Base-by-base conservation (phyloP, 2,797 vertebrate species). In the Microctenopoma lineatum region DNA sequence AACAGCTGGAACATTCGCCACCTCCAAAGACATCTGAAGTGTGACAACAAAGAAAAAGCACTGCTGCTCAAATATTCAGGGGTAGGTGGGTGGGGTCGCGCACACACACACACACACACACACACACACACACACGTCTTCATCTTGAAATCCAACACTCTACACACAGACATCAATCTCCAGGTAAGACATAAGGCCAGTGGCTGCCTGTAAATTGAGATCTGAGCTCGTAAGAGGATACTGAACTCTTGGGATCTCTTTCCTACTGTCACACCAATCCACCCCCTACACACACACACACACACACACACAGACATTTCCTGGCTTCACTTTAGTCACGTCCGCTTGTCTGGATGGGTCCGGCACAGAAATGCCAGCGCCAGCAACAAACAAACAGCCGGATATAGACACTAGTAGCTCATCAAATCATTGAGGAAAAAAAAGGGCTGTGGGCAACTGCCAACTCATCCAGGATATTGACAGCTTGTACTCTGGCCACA, bases 271-370 rank as follows among this genome's bases (percentile, higher is more conserved):
- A 65, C 51, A 42, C 27, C 27, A 29, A 29, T 6, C 27, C 68
- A 42, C 2, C 27, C 27, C 27, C 4, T 27, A 53, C 60, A 56
- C 41, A 32, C 58, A 54, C 18, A 2, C 64, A 72, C 50, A 54
- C 65, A n/a, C 71, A 69, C 66, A 84, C 88, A 56, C 64, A 85
- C 89, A 90, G 87, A 73, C 84, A 87, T 88, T 92, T 93, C 91
- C 92, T 92, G 81, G 84, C 78, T 73, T 66, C 67, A 32, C 14
- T 73, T 75, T 52, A 62, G 83, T 84, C 84, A 89, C 84, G 77
- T 90, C 90, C 83, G 54, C 85, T 81, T 55, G 67, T 60, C 3
- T 39, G 60, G 51, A 66, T n/a, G 39, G 46, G 48, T 61, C 56
- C 27, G 6, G 50, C 60, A 73, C 15, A 54, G 50, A 71, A 65